Evolutionary conservation across 1,140 invertebrate species (phyloP), one percentile per base, ranked within the genome.

Genomic region (Drosophila virilis): DNA sequence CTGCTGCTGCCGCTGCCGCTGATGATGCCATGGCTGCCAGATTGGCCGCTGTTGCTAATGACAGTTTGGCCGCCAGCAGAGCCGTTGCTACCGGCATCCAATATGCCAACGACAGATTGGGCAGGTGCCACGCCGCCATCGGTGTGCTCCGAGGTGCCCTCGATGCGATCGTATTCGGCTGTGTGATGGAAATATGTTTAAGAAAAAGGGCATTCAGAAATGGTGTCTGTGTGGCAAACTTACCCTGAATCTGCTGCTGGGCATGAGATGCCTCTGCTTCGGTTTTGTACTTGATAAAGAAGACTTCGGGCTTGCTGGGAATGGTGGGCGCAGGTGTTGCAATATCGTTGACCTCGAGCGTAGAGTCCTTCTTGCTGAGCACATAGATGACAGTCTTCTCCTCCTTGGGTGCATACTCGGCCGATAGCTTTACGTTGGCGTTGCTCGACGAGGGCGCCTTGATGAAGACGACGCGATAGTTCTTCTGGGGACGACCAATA

Each of bases 311-410:
- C 92, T 96, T 96, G 93, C 94, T 94, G 33, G 95, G 96, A 84
- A 96, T 72, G 2, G 96, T 96, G 46, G 96, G 96, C 1, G 95
- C 94, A 28, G 94, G 94, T 15, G 96, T 96, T 17, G 96, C 96
- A 68, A 97, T 94, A 72, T 93, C 93, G 66, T 90, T 88, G 91
- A 97, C 95, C 90, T 96, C 95, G 77, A 92, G 71, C 28, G 86
- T 79, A 6, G 83, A 78, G 35, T 91, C 97, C 93, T 97, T 97
- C 93, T 97, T 96, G 37, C 96, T 96, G 65, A 97, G 93, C 22
- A 97, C 96, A 92, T 97, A 97, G 75, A 97, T 96, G 71, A 97
- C 94, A 35, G 96, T 97, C 92, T 97, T 97, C 90, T 97, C 96
- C 93, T 97, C 96, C 73, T 96, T 91, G 75, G 91, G 91, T 0